Percentiles rank a stretch among this genome's conserved stretches.
phyloP scores from a whole-genome alignment of 2,888 invertebrate species.

The Corythucha ciliata region DNA sequence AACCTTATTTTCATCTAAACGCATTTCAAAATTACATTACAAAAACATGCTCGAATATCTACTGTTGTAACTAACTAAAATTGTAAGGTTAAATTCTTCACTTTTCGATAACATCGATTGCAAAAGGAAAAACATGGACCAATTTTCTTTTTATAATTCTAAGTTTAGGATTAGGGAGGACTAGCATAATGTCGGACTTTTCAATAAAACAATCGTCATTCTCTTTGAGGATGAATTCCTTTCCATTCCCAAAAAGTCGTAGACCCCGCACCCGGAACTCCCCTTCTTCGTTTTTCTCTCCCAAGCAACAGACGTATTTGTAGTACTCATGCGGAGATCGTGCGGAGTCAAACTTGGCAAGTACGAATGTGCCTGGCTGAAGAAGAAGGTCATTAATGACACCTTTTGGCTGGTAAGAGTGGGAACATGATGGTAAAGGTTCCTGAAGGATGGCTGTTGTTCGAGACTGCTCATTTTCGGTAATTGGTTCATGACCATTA shows the following conservation, averaged over 20 bases:
- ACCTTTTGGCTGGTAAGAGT: slow-evolving; percentile 3
- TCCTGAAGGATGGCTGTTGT: background rate
- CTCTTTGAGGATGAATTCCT: slow-evolving; percentile 1
- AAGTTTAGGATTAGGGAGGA: background rate
- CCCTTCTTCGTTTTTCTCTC: slow-evolving; percentile 1
- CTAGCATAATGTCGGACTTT: background rate
- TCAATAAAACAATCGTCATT: background rate
- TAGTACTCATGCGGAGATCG: background rate
- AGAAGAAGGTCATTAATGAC: slow-evolving; percentile 2
- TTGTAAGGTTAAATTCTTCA: too few relatives aligned
- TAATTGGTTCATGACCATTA: background rate
- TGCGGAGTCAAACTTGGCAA: slow-evolving; percentile 10
- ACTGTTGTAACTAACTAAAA: too few relatives aligned
- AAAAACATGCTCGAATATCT: too few relatives aligned
- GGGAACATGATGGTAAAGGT: slow-evolving; percentile 7
- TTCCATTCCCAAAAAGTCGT: background rate
- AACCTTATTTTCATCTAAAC: too few relatives aligned
- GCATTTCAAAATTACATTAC: too few relatives aligned
- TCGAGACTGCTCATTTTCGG: too few relatives aligned
- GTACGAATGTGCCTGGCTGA: slow-evolving; percentile 3
- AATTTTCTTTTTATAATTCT: background rate
- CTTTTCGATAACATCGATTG: background rate
- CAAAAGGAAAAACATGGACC: slow-evolving; percentile 1
- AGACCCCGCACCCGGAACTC: slow-evolving; percentile 1
- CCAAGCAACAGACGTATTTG: slow-evolving; percentile 1